These are phyloP conservation scores for Oligia latruncula DNA, from an alignment of 2,888 invertebrate species.

Conservation along the genomic window DNA sequence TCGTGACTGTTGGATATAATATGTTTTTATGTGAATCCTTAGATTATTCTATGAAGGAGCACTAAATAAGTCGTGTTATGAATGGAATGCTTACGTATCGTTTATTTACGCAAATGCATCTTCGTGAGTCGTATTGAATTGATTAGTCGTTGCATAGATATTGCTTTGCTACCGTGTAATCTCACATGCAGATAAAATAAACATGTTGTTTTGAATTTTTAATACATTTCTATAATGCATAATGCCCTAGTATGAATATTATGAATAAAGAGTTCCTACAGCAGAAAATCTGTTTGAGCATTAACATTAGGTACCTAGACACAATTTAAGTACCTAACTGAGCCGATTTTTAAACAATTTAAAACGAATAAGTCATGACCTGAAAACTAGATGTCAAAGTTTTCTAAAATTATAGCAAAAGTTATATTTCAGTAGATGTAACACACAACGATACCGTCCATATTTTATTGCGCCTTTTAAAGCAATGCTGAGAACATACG, in stretches of 20 bases:
- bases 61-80: conserved; percentile 74
- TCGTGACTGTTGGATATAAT: conserved; percentile 63
- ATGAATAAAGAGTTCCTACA: conserved; percentile 16
- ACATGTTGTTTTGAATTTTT: conserved; percentile 66
- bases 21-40: conserved; percentile 65
- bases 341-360: not conserved
- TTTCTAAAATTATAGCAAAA: conserved; percentile 27
- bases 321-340: not conserved
- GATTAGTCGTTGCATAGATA: conserved; percentile 72
- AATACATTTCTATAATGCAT: conserved; percentile 62
- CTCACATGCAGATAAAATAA: conserved; percentile 65
- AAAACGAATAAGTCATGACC: conserved; percentile 9
- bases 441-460: conserved; percentile 15
- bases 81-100: conserved; percentile 76
- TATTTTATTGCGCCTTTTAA: conserved; percentile 40
- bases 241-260: conserved; percentile 19
- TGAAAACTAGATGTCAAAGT: conserved; percentile 32
- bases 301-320: not conserved
- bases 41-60: conserved; percentile 64
- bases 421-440: conserved; percentile 23
- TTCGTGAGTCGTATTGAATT: conserved; percentile 71
- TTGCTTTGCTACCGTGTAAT: conserved; percentile 71
- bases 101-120: conserved; percentile 77
- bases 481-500: conserved; percentile 28
- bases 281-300: conserved; percentile 1